Evolutionary conservation across 1,140 invertebrate species (phyloP).

Genomic region (Armadillidium nasatum): DNA sequence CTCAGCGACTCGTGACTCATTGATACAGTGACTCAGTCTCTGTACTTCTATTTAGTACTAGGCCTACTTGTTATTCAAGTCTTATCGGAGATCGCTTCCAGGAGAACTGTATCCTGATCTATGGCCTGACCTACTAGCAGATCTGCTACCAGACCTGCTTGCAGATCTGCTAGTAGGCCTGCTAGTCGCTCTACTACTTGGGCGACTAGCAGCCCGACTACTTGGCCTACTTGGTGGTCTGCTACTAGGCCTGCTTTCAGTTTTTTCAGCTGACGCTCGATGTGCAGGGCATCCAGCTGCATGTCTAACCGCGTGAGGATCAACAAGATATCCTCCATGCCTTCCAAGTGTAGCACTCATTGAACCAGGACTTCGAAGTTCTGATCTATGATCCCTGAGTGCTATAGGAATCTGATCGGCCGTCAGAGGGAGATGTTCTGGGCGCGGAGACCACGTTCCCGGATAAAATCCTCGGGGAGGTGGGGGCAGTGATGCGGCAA

Average conservation of each 20-base stretch:
- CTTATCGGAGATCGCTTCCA: constrained; percentile 44
- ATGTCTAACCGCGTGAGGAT: constrained; percentile 35
- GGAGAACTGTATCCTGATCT: constrained; percentile 45
- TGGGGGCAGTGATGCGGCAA: constrained; percentile 27
- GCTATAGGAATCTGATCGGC: constrained; percentile 28
- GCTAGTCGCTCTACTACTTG: constrained; percentile 42
- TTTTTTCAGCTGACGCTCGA: constrained; percentile 30
- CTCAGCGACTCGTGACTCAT: background rate
- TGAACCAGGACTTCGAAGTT: constrained; percentile 41
- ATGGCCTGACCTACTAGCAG: constrained; percentile 44
- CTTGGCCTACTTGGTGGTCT: constrained; percentile 40
- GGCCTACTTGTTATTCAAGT: background rate
- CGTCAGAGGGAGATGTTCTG: constrained; percentile 43
- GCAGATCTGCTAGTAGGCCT: constrained; percentile 44
- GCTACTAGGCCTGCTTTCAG: constrained; percentile 35
- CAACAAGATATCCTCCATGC: constrained; percentile 27
- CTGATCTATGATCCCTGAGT: constrained; percentile 23
- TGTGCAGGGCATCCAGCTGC: constrained; percentile 41
- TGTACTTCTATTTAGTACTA: background rate
- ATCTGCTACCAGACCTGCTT: constrained; percentile 44
- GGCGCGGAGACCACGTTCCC: constrained; percentile 43
- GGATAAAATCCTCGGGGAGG: constrained; percentile 35
- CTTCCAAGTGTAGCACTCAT: constrained; percentile 24
- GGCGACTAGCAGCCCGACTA: constrained; percentile 41
- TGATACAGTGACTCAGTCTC: background rate